These are phyloP conservation scores for Carassius auratus DNA, from an alignment of 2,113 vertebrate species.

Conservation along the genomic window DNA sequence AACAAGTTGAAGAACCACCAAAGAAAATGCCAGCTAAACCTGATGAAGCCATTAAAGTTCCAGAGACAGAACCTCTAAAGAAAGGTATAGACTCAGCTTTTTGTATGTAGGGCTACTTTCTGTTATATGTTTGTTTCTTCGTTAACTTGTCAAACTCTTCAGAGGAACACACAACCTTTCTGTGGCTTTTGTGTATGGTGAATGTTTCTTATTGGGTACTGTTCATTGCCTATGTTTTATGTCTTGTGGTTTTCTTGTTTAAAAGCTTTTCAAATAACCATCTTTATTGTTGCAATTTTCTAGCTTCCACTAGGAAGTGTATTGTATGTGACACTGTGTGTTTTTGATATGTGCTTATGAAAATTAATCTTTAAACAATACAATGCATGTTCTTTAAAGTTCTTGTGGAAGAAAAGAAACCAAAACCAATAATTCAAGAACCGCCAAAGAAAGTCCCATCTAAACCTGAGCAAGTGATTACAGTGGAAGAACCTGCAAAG, in stretches of 20 bases:
- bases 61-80: conserved; percentile 27
- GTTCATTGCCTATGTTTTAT: conserved; percentile 46
- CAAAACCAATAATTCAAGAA: conserved; percentile 74
- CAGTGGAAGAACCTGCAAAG: conserved; percentile 32
- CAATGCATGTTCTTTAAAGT: conserved; percentile 74
- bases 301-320: conserved; percentile 66
- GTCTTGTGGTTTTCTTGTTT: conserved; percentile 30
- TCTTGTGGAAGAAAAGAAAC: conserved; percentile 76
- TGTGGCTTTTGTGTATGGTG: neutral
- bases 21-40: conserved; percentile 38
- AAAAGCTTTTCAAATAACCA: conserved; percentile 36
- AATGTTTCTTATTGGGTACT: conserved; percentile 58
- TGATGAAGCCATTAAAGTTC: conserved; percentile 16
- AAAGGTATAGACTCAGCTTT: conserved; percentile 49
- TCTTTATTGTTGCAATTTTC: conserved; percentile 49
- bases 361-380: neutral
- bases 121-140: neutral
- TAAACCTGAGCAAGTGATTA: conserved; percentile 39
- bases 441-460: conserved; percentile 31
- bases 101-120: neutral
- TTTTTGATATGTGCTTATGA: conserved; percentile 37
- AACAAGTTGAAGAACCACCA: conserved; percentile 49
- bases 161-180: neutral
- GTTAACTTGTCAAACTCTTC: neutral
- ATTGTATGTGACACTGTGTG: conserved; percentile 62